These are phyloP conservation scores for Amblyopsis hoosieri DNA, from an alignment of 2,797 vertebrate genomes.

Conservation along the genomic window DNA sequence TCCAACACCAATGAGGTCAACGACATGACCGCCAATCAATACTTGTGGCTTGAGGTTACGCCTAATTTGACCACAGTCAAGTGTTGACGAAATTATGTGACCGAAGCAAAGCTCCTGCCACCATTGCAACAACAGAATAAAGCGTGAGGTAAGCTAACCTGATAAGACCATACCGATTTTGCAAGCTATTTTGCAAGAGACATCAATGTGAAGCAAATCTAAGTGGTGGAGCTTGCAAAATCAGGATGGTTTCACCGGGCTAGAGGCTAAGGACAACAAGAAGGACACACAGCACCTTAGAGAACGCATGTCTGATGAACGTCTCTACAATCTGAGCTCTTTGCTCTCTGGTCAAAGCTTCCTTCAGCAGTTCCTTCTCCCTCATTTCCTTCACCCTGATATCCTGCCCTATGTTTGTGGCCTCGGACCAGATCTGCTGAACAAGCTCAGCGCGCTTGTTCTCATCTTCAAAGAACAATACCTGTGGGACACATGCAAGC, in stretches of 20 bases:
- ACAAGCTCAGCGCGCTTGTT: slow-evolving; percentile 79
- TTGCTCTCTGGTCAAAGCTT: slow-evolving; percentile 87
- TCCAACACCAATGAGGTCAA: slow-evolving; percentile 41
- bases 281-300: slow-evolving; percentile 79
- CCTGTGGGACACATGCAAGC: slow-evolving; percentile 68
- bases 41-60: slow-evolving; percentile 38
- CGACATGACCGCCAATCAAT: slow-evolving; percentile 50
- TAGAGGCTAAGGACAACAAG: background rate
- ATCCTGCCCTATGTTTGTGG: slow-evolving; percentile 45
- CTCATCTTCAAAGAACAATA: slow-evolving; percentile 86
- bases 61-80: slow-evolving; percentile 51
- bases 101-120: slow-evolving; percentile 25
- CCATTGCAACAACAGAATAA: slow-evolving; percentile 9
- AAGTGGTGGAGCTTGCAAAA: too few relatives aligned
- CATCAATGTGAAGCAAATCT: too few relatives aligned
- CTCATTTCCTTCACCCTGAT: slow-evolving; percentile 75
- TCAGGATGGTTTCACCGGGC: too few relatives aligned
- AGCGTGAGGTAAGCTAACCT: slow-evolving; percentile 37
- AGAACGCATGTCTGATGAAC: slow-evolving; percentile 93
- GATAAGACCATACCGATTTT: too few relatives aligned
- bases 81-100: slow-evolving; percentile 46
- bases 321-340: slow-evolving; percentile 88
- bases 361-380: slow-evolving; percentile 83
- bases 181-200: too few relatives aligned
- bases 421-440: slow-evolving; percentile 60